phyloP scores from a whole-genome alignment of 1,140 invertebrate species.

The Diorhabda sublineata region DNA sequence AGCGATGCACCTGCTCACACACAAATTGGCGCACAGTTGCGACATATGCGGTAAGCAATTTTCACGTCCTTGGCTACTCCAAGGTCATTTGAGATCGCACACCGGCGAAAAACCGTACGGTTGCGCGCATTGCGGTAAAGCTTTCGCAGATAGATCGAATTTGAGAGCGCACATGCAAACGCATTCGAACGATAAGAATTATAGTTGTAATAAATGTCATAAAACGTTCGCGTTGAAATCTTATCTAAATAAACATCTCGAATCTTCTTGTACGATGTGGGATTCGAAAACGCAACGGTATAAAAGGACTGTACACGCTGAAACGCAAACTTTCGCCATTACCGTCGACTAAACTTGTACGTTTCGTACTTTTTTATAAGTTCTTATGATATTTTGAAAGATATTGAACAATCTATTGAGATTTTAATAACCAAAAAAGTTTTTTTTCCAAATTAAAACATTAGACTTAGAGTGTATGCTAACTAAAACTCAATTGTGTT shows the following conservation, averaged over 20 bases:
- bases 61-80: constrained; percentile 94
- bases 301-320: constrained; percentile 20
- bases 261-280: constrained; percentile 76
- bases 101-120: constrained; percentile 99
- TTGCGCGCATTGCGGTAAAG: constrained; percentile 97
- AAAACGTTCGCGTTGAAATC: constrained; percentile 95
- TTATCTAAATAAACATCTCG: constrained; percentile 95
- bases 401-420: neutral
- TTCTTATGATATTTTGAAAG: constrained; percentile 7
- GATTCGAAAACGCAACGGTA: constrained; percentile 30
- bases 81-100: constrained; percentile 94
- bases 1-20: constrained; percentile 95
- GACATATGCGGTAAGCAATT: constrained; percentile 93
- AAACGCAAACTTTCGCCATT: constrained; percentile 28
- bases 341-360: constrained; percentile 8
- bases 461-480: too few species aligned
- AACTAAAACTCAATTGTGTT: too few species aligned
- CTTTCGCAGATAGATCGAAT: constrained; percentile 97
- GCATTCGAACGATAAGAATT: constrained; percentile 93
- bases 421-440: too few species aligned
- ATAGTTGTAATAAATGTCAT: constrained; percentile 81
- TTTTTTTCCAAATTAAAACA: too few species aligned
- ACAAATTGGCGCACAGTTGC: constrained; percentile 86
- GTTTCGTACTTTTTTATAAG: neutral
- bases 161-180: constrained; percentile 99